Conservation (phyloP, 2,113 vertebrate species). For the Tupaia chinensis region DNA sequence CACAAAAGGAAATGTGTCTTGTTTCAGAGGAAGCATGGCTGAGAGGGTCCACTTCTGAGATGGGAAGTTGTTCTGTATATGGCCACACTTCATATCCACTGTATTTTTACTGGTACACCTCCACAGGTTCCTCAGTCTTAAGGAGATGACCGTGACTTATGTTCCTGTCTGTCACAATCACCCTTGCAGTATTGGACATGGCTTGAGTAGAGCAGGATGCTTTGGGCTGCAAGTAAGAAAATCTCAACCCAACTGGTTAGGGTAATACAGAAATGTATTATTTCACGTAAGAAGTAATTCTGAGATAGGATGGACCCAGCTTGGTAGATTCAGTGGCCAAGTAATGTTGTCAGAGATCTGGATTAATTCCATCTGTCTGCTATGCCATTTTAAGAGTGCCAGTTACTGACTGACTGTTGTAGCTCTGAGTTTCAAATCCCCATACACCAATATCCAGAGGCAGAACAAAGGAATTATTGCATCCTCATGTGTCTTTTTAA, state of each 20-base stretch:
- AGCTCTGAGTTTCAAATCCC: neutral
- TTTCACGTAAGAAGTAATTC: neutral
- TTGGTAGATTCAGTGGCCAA: neutral
- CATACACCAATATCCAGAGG: neutral
- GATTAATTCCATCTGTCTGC: neutral
- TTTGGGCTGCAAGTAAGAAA: neutral
- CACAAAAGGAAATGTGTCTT: neutral
- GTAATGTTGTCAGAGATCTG: neutral
- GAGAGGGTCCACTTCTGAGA: neutral
- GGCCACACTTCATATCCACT: neutral
- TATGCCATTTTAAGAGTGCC: neutral
- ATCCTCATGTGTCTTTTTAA: constrained; percentile 26
- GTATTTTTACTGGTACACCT: neutral
- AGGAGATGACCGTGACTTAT: neutral
- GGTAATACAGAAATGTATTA: neutral
- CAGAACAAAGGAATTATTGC: constrained; percentile 20
- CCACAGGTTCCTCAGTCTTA: neutral
- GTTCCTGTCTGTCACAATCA: neutral
- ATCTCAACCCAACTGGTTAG: neutral
- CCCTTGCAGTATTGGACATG: neutral
- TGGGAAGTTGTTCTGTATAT: neutral
- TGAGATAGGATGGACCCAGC: neutral
- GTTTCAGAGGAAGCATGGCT: neutral
- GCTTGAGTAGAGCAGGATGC: neutral
- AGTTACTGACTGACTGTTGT: neutral